Base-by-base conservation (phyloP, 1,140 invertebrate genomes). In the Harlomillsia oculata region DNA sequence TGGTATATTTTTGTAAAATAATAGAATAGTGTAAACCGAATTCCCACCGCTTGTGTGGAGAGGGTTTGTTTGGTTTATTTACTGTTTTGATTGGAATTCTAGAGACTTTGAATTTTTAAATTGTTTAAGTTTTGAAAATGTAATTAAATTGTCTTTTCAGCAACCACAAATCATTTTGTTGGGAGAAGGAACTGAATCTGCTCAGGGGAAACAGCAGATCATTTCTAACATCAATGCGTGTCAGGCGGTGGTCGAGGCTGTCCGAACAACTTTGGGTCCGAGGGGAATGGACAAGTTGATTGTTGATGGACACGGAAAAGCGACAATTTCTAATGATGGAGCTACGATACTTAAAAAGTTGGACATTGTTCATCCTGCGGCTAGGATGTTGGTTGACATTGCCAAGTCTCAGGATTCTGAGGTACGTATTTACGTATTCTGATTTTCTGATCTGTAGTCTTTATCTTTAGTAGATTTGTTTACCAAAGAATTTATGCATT, bases 211-310 rank as follows among this genome's bases (percentile, higher is more conserved):
- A 68, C 82, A 87, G 4, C 96, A 99, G 71, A 76, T 99, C 40
- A 82, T 99, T 59, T 97, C 91, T 39, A 99, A 99, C 72, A 99
- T 99, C 72, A 97, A 92, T 83, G 97, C 97, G n/a, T 99, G 97
- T 71, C 87, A 93, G 74, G 79, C 85, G 11, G 84, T 99, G 40
- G 89, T 90, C 18, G 96, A 99, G 78, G 88, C 93, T 49, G 87
- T 93, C 28, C 79, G 93, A 39, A 98, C 97, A 16, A 99, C 97
- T 3, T 75, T 99, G 9, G 97, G 97, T 56, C 97, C 97, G 40
- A 80, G 96, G 29, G 97, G 97, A 30, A 97, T 99, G 95, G 97
- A 99, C 72, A 99, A 99, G 73, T 77, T 99, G 21, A 97, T 99
- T 67, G 92, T 99, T 2, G 85, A 94, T 71, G 74, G 77, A 53